Base-by-base conservation (phyloP, 2,888 invertebrate species). In the Drosophila paracracens region DNA sequence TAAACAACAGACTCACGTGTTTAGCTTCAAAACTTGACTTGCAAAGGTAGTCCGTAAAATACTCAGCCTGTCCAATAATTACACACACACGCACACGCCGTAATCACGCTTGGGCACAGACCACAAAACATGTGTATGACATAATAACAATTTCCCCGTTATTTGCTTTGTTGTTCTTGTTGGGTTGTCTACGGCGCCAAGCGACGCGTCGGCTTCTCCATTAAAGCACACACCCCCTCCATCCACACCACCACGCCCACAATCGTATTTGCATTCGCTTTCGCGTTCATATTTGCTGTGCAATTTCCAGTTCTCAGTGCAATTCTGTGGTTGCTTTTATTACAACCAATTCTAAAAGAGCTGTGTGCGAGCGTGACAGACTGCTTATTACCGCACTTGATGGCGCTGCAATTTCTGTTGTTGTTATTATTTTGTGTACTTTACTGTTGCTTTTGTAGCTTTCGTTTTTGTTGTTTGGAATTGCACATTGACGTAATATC, bases 401-500 rank as follows among this genome's bases (percentile, higher is more conserved):
- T 83, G 81, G 72, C 86, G 71, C 60, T 85, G 85, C 90, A 89
- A 38, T 73, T 74, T 63, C 69, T 43, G 53, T 33, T 64, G 50
- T 65, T 58, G 52, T 52, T 65, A 33, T 56, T 63, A 35, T 54
- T 70, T 60, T 40, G 43, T 61, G 29, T 66, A 50, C 33, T 65
- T 71, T 67, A 56, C 76, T 79, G 40, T 74, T 82, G 65, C 11
- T 38, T 27, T 36, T 25, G 13, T 76, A 73, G 63, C 36, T 54
- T 38, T 36, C 11, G n/a, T 21, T 57, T 21, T 43, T 43, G 21
- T 56, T 25, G 46, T 43, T 62, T 67, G 33, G 43, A 64, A 68
- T 73, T 74, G 73, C 70, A 79, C 70, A 78, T 89, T 85, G 85
- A 88, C 90, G 88, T 89, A 89, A 85, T 76, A 81, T 60, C 60